Evolutionary conservation across 2,888 invertebrate genomes (phyloP), one percentile per base, ranked within the genome.

Genomic region (Pristionchus maxplancki): DNA sequence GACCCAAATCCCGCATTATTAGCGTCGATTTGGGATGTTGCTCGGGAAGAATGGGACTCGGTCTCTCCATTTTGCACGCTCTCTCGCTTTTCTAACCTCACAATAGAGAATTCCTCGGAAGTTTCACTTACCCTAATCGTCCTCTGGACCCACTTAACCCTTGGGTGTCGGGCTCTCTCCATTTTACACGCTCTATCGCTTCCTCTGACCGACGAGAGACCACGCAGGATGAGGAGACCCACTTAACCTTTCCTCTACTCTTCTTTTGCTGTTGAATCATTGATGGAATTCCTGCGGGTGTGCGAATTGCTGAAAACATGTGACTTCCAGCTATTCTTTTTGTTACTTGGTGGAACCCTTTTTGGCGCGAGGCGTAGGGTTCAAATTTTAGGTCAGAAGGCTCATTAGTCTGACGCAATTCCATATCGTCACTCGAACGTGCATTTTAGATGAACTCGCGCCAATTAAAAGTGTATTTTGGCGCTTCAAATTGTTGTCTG

Each of bases 61-160:
- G 44, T 62, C 62, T 62, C 62, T 62, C 62, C 28, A 28, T n/a
- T 62, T 62, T 24, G 1, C 62, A 1, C n/a, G 62, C 28, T 62
- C 62, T 62, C 28, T 62, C 62, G 62, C 58, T 15, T 24, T 9
- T n/a, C n/a, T 24, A 28, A 24, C 8, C 40, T 3, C 2, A 40
- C 3, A 1, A 37, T 13, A 34, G 34, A 71, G 34, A 71, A 71
- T 31, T n/a, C 17, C 17, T 13, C 34, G 74, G 44, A 78, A 78
- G 78, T 78, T 78, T 78, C 78, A 78, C 78, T 78, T 78, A 44
- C 28, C 78, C 48, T 78, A 78, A 78, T 78, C 78, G 1, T 40
- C 44, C n/a, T 4, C 37, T 37, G 17, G 71, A n/a, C 78, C 28
- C 78, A 48, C 44, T 78, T 78, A 78, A 28, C 78, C 67, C 31